phyloP scores from a whole-genome alignment of 1,140 invertebrate genomes.

The Anoplolepis gracilipes region DNA sequence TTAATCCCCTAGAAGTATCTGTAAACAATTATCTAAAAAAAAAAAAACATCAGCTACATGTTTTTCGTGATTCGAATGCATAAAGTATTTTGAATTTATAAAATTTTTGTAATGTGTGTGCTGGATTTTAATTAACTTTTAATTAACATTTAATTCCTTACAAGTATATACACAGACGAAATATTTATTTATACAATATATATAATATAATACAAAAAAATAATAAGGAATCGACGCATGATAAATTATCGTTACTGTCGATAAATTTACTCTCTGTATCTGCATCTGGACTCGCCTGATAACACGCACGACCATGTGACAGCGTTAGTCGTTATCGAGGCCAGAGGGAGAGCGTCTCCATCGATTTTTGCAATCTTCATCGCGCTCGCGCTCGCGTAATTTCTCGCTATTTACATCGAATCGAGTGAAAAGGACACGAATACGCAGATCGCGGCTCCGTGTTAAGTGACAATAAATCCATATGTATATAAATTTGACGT shows the following conservation, averaged over 20 bases:
- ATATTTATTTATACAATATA: neutral
- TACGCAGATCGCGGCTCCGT: neutral
- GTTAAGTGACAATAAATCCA: neutral
- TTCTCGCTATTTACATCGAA: too few relatives aligned
- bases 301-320: neutral
- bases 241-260: neutral
- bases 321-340: neutral
- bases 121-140: neutral
- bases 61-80: too few relatives aligned
- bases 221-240: neutral
- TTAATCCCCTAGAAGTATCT: neutral
- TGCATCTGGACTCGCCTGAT: constrained; percentile 1
- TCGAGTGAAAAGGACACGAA: neutral
- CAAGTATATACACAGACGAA: too few relatives aligned
- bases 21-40: neutral
- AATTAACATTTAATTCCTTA: neutral
- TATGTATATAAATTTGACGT: too few relatives aligned
- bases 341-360: neutral
- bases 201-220: too few relatives aligned
- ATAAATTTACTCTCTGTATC: neutral
- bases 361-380: neutral
- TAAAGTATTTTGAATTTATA: neutral
- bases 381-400: too few relatives aligned
- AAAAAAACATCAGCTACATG: neutral
- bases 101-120: too few relatives aligned